These are phyloP conservation scores for Onychorhynchus coronatus DNA, from an alignment of 2,113 vertebrate genomes.

Conservation along the genomic window DNA sequence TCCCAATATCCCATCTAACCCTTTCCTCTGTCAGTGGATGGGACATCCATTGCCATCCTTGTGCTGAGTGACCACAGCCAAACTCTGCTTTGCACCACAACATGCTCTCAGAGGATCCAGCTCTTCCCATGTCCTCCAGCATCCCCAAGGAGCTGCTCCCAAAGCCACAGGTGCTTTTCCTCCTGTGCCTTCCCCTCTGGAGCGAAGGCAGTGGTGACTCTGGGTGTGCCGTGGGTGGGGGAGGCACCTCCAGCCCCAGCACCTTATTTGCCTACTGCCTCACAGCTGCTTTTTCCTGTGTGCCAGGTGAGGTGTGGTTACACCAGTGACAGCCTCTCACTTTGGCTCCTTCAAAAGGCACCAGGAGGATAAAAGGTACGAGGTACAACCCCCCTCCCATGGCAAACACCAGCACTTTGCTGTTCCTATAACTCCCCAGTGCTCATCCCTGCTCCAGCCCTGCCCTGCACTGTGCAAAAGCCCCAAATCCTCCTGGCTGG, in stretches of 20 bases:
- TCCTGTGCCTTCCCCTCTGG: not conserved
- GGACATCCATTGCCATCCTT: not conserved
- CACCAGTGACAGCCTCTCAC: not conserved
- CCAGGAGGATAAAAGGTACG: not conserved
- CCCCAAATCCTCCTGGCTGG: not conserved
- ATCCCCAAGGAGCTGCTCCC: not conserved
- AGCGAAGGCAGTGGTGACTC: not conserved
- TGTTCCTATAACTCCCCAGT: not conserved
- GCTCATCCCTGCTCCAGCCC: accelerated
- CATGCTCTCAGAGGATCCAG: accelerated
- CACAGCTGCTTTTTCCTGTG: constrained; percentile 21
- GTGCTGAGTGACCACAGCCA: accelerated
- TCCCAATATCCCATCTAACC: not conserved
- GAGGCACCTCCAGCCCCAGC: not conserved
- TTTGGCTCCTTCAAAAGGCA: not conserved
- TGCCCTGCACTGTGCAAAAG: not conserved
- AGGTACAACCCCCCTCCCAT: not conserved
- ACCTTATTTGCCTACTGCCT: constrained; percentile 7
- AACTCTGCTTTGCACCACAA: not conserved
- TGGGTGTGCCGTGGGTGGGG: not conserved
- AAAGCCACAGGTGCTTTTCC: not conserved
- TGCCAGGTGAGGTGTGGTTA: not conserved
- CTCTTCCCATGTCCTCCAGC: not conserved
- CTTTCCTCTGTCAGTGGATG: not conserved
- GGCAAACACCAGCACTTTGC: not conserved